A percentile compares a stretch with the other conserved stretches of the same genome.
Conservation (phyloP, 1,140 invertebrate genomes). For the Spodoptera frugiperda region DNA sequence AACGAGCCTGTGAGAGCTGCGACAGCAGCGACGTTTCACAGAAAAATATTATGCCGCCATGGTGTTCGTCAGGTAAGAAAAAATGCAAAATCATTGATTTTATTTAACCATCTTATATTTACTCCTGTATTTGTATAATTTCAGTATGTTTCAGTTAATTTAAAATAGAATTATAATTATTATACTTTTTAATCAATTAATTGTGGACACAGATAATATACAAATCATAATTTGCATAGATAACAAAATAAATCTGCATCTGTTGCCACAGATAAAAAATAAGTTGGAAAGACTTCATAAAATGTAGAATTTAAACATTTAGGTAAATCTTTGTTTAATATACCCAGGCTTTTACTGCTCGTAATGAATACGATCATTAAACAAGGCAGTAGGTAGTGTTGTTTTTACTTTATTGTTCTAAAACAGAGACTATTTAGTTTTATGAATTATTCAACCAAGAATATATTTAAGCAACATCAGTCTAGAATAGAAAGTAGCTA, state of each 20-base stretch:
- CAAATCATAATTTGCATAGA: too few species aligned
- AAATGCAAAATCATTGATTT: too few species aligned
- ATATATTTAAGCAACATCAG: slow-evolving; percentile 9
- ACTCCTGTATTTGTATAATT: too few species aligned
- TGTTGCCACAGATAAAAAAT: too few species aligned
- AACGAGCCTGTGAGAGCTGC: slow-evolving; percentile 57
- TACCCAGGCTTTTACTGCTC: too few species aligned
- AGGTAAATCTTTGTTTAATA: not conserved
- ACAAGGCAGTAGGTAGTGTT: not conserved
- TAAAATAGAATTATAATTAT: too few species aligned
- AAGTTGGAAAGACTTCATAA: too few species aligned
- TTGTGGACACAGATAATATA: too few species aligned
- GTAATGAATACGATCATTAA: not conserved
- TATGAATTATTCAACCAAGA: slow-evolving; percentile 23
- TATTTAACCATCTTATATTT: too few species aligned
- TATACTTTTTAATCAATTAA: too few species aligned
- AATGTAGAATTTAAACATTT: not conserved
- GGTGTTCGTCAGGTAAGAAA: slow-evolving; percentile 73
- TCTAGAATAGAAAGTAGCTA: slow-evolving; percentile 16
- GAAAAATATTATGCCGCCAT: slow-evolving; percentile 69
- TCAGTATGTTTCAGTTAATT: not conserved
- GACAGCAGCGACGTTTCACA: slow-evolving; percentile 61
- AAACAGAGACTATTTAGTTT: slow-evolving; percentile 14
- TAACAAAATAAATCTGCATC: too few species aligned
- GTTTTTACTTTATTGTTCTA: slow-evolving; percentile 3